Evolutionary conservation across 2,113 vertebrate species (phyloP).

Genomic region (Neolamprologus kungweensis): DNA sequence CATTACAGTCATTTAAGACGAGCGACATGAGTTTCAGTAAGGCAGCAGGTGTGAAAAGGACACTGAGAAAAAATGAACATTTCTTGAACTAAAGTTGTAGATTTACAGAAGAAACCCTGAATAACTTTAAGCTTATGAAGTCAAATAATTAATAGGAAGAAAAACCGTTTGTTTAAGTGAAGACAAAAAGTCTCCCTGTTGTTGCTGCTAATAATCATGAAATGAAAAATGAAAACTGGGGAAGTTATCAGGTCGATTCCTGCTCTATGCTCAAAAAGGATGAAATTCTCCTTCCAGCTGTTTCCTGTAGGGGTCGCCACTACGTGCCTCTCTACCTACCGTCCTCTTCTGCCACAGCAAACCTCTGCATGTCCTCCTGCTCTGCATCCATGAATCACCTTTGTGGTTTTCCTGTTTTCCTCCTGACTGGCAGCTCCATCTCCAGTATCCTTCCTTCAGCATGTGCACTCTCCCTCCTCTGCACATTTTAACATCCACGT

Average conservation of each 20-base stretch:
- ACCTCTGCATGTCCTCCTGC: not conserved
- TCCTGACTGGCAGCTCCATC: not conserved
- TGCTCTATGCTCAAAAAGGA: not conserved
- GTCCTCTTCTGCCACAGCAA: not conserved
- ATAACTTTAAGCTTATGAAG: not conserved
- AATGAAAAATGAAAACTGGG: not conserved
- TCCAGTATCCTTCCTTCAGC: not conserved
- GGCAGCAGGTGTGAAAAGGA: not conserved
- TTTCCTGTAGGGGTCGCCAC: not conserved
- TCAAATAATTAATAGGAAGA: not conserved
- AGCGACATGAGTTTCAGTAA: not conserved
- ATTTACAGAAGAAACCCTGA: not conserved
- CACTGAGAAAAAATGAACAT: not conserved
- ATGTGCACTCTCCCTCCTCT: not conserved
- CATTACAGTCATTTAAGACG: not conserved
- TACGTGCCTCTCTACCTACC: rapidly evolving
- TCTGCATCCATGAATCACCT: not conserved
- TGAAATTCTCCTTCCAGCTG: not conserved
- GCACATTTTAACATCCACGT: rapidly evolving
- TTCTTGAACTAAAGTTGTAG: not conserved
- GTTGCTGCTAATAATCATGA: rapidly evolving
- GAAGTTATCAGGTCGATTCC: not conserved
- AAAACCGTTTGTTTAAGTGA: not conserved
- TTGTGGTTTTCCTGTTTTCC: not conserved
- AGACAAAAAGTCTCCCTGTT: not conserved